Evolutionary conservation across 2,797 vertebrate species (phyloP).

Genomic region (Lacerta viridis): DNA sequence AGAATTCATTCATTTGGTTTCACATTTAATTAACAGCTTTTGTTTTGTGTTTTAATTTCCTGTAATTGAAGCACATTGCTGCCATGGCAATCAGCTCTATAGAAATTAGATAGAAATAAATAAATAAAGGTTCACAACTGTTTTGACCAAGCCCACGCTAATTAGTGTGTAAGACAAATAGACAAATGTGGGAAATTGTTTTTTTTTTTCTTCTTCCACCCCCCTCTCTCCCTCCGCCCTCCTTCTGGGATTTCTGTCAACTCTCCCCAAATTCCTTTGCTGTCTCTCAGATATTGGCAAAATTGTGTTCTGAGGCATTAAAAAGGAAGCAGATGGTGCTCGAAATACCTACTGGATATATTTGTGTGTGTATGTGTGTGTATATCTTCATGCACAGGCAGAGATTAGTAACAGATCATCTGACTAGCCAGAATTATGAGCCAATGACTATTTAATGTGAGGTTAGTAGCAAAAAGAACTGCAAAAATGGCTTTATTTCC

Average conservation of each 20-base stretch:
- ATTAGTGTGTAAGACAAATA: constrained; percentile 68
- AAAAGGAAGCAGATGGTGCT: constrained; percentile 72
- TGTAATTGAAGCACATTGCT: constrained; percentile 67
- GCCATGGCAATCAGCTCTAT: constrained; percentile 73
- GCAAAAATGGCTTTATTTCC: constrained; percentile 20
- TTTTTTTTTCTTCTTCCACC: too few species aligned
- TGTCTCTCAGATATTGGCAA: constrained; percentile 62
- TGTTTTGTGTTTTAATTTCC: constrained; percentile 75
- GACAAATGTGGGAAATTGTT: constrained; percentile 46
- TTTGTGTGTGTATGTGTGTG: neutral
- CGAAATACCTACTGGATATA: constrained; percentile 40
- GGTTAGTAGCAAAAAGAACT: constrained; percentile 11
- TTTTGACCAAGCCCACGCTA: constrained; percentile 69
- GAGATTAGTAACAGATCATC: constrained; percentile 55
- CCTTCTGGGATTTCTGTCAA: constrained; percentile 70
- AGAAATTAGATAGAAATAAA: constrained; percentile 72
- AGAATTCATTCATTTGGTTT: constrained; percentile 73
- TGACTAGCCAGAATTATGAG: constrained; percentile 36
- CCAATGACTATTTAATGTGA: neutral
- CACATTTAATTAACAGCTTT: constrained; percentile 76
- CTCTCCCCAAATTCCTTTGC: constrained; percentile 48
- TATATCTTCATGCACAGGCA: constrained; percentile 49
- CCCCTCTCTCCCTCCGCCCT: neutral
- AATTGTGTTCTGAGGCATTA: constrained; percentile 59
- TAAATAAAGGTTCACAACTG: constrained; percentile 70